Evolutionary conservation across 2,888 invertebrate genomes (phyloP).

Genomic region (Thyatira batis): DNA sequence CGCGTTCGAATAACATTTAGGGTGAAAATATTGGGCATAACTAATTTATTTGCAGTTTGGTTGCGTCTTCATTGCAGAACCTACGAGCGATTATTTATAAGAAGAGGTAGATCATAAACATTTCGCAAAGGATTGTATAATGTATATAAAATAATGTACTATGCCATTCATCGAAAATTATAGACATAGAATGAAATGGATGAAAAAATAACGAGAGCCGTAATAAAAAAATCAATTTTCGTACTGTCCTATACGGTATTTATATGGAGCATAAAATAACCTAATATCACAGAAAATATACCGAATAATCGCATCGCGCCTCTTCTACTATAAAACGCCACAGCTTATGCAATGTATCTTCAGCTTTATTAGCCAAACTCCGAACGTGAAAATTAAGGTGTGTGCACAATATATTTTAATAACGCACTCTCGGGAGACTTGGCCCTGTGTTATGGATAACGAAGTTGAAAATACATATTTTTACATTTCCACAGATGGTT

Average conservation of each 20-base stretch:
- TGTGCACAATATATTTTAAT: conserved; percentile 79
- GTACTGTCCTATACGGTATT: too few relatives aligned
- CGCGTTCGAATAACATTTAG: conserved; percentile 71
- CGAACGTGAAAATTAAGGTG: conserved; percentile 61
- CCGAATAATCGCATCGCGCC: conserved; percentile 20
- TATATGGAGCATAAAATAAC: too few relatives aligned
- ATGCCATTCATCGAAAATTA: too few relatives aligned
- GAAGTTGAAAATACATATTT: conserved; percentile 71
- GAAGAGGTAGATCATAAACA: not conserved
- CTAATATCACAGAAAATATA: too few relatives aligned
- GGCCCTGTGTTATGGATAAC: conserved; percentile 67
- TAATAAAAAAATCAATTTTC: too few relatives aligned
- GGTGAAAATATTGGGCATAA: conserved; percentile 76
- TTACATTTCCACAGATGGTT: conserved; percentile 62
- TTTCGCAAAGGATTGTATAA: not conserved
- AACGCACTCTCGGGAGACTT: conserved; percentile 70
- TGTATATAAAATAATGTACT: too few relatives aligned
- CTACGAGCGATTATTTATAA: conserved; percentile 12
- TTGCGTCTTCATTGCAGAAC: conserved; percentile 1
- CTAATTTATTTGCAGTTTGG: conserved; percentile 71
- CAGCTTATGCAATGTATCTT: conserved; percentile 14
- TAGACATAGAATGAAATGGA: too few relatives aligned
- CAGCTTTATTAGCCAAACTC: conserved; percentile 31
- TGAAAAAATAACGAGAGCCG: too few relatives aligned
- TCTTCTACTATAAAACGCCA: too few relatives aligned